Evolutionary conservation across 2,113 vertebrate species (phyloP).

Genomic region (Malurus cyaneus): DNA sequence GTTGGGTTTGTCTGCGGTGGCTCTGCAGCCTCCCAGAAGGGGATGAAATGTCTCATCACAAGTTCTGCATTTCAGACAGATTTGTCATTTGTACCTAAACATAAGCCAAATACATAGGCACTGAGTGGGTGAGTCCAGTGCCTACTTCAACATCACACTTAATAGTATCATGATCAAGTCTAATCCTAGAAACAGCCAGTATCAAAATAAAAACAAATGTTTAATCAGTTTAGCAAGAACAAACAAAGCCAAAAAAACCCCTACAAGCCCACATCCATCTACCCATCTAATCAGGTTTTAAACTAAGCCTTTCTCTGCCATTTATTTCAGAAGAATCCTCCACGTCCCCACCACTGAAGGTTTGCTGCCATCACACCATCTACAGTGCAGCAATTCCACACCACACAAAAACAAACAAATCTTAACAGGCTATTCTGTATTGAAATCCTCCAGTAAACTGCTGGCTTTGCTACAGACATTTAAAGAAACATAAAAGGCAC

Average conservation of each 20-base stretch:
- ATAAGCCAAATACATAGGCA: neutral
- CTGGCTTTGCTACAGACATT: neutral
- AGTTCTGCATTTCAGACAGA: neutral
- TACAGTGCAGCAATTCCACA: neutral
- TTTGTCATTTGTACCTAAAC: neutral
- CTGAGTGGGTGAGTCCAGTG: neutral
- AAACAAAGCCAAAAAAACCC: neutral
- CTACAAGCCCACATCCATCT: neutral
- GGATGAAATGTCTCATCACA: neutral
- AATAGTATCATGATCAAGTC: neutral
- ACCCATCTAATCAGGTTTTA: neutral
- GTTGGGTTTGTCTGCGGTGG: neutral
- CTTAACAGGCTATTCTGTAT: neutral
- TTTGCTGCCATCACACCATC: neutral
- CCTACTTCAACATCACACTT: neutral
- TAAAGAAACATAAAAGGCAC: neutral
- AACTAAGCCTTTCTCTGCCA: neutral
- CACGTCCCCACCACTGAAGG: neutral
- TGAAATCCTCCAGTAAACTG: neutral
- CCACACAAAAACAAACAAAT: neutral
- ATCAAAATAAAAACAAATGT: neutral
- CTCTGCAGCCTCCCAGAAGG: neutral
- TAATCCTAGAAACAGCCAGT: neutral
- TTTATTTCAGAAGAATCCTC: neutral
- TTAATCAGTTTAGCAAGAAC: neutral